phyloP scores from a whole-genome alignment of 2,888 invertebrate genomes.

The Trichacis sp. region DNA sequence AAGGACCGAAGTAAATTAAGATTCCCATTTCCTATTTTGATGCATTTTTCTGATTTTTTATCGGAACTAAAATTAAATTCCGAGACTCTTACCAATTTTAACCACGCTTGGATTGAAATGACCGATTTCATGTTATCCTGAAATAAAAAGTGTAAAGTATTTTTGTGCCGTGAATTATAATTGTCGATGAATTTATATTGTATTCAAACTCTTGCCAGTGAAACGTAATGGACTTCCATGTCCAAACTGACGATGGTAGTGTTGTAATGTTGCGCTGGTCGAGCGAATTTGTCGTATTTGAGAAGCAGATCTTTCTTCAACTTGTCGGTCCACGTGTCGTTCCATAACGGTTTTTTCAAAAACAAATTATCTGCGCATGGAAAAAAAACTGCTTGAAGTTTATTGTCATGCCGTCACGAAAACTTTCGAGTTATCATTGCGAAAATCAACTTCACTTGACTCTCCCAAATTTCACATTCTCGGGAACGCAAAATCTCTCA shows the following conservation, averaged over 20 bases:
- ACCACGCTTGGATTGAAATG: constrained; percentile 37
- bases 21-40: neutral
- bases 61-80: too few species aligned
- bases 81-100: constrained; percentile 32
- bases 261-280: constrained; percentile 71
- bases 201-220: constrained; percentile 65
- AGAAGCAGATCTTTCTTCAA: constrained; percentile 73
- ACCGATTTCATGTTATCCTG: constrained; percentile 43
- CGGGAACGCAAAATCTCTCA: too few species aligned
- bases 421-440: too few species aligned
- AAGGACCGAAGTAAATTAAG: constrained; percentile 5
- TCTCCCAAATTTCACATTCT: too few species aligned
- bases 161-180: too few species aligned
- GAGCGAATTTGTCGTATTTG: constrained; percentile 73
- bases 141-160: too few species aligned
- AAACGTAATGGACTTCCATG: constrained; percentile 75
- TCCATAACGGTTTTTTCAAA: constrained; percentile 71
- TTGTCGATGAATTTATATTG: too few species aligned
- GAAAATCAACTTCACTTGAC: too few species aligned
- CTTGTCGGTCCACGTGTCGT: constrained; percentile 72
- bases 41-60: too few species aligned
- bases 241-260: constrained; percentile 71
- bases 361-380: neutral
- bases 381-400: neutral
- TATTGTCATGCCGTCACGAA: too few species aligned